Conservation (phyloP, 2,113 vertebrate genomes). For the Oryctolagus cuniculus region DNA sequence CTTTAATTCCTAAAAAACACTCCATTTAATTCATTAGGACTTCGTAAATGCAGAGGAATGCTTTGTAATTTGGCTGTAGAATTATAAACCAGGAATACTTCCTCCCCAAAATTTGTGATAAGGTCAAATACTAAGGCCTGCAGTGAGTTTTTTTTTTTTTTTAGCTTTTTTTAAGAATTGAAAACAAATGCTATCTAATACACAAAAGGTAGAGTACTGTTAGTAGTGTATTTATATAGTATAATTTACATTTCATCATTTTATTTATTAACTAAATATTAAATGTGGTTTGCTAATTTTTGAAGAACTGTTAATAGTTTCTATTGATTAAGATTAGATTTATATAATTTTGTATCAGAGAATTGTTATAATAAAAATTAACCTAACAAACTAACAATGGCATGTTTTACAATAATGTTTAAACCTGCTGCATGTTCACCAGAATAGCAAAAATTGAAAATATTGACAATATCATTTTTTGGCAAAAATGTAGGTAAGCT, state of each 20-base stretch:
- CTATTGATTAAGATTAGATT: neutral
- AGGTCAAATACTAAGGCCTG: constrained; percentile 34
- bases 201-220: neutral
- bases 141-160: neutral
- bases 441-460: neutral
- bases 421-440: neutral
- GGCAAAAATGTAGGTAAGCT: neutral
- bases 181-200: constrained; percentile 56
- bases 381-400: neutral
- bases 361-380: constrained; percentile 32
- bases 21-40: constrained; percentile 69
- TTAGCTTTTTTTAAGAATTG: constrained; percentile 46
- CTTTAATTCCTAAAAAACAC: constrained; percentile 59
- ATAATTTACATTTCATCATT: neutral
- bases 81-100: constrained; percentile 50
- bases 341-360: neutral
- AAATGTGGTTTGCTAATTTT: constrained; percentile 33
- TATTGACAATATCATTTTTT: neutral
- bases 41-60: constrained; percentile 5
- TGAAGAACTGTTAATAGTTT: constrained; percentile 33
- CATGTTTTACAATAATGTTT: neutral
- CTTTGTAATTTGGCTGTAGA: constrained; percentile 26
- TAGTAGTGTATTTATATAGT: neutral
- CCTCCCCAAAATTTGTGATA: constrained; percentile 23
- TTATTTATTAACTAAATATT: neutral